Base-by-base conservation (phyloP, 2,888 invertebrate genomes). In the Caenorhabditis sp. region DNA sequence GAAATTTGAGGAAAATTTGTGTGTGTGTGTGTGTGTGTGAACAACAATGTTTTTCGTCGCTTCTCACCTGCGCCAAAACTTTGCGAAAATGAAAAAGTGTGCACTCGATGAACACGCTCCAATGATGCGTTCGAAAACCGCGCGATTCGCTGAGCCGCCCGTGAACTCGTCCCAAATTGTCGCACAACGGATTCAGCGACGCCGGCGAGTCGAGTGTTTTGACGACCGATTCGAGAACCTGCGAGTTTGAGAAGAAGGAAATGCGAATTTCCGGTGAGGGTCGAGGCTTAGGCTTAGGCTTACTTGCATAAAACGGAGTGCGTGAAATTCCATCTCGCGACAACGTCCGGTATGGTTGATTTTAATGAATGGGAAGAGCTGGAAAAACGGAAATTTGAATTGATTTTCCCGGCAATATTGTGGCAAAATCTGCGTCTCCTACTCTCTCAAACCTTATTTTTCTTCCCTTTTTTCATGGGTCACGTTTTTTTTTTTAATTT, bases 101-200 rank as follows among this genome's bases (percentile, higher is more conserved):
- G 64, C 83, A 83, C 51, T 83, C 83, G 55, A 83, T 81, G 76
- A 82, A 83, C 1, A 82, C 81, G n/a, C 77, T 72, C 83, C 83
- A 83, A 62, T 82, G 79, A 57, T 83, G 77, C 8, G 83, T 76
- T 19, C 73, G 77, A 67, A 81, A 81, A 5, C 81, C 81, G 23
- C 78, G 70, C 10, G 76, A 72, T 58, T 78, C 76, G 10, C 76
- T 77, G 24, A 80, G 55, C 24, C 80, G 63, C 4, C 78, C 81
- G 62, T 81, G 81, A 12, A 81, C 76, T 58, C 80, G 67, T 37
- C 82, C 83, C 57, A 83, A 72, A 69, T 83, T 83, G 53, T 81
- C 82, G 36, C 81, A 77, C 12, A 83, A 59, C 1, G 81, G 81
- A 62, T 80, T 78, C 1, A 83, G 67, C 3, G 75, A 55, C 8